Percentiles rank a stretch among this genome's conserved stretches.
Evolutionary conservation across 2,888 invertebrate genomes (phyloP).

Genomic region (Cosmopolites sordidus): DNA sequence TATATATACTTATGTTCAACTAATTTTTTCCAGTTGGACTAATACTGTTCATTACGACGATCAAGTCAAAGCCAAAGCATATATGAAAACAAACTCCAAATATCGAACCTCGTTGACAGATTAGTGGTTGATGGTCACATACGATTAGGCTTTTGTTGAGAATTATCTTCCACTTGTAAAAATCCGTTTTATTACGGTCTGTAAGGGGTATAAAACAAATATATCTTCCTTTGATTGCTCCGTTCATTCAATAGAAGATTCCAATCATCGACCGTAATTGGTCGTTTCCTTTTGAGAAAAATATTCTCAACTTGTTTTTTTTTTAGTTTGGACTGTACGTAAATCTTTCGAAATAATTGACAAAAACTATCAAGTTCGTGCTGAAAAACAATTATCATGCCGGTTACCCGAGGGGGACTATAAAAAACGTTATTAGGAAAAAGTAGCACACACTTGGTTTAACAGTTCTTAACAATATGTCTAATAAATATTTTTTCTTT

Average conservation of each 20-base stretch:
- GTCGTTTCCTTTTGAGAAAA: conserved; percentile 3
- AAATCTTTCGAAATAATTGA: conserved; percentile 10
- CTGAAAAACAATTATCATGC: conserved; percentile 18
- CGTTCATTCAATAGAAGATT: background rate
- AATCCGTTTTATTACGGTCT: conserved; percentile 13
- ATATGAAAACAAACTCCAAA: background rate
- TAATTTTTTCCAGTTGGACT: too few relatives aligned
- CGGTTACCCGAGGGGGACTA: conserved; percentile 5
- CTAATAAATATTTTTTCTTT: conserved; percentile 15
- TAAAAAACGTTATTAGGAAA: conserved; percentile 21
- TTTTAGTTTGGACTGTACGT: background rate
- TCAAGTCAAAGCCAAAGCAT: too few relatives aligned
- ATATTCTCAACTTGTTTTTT: conserved; percentile 5
- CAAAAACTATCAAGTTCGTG: conserved; percentile 18
- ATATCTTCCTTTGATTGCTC: conserved; percentile 8
- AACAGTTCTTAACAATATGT: conserved; percentile 17
- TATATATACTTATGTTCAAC: too few relatives aligned
- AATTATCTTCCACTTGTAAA: conserved; percentile 15
- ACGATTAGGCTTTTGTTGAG: conserved; percentile 18
- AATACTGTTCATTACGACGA: too few relatives aligned
- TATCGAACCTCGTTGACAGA: conserved; percentile 12
- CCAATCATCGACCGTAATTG: conserved; percentile 1
- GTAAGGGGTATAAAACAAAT: conserved; percentile 10
- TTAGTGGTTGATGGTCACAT: conserved; percentile 21
- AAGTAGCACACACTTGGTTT: conserved; percentile 22